These are phyloP conservation scores for Enteromius thamalakanensis DNA, from an alignment of 2,797 vertebrate species.

Conservation along the genomic window DNA sequence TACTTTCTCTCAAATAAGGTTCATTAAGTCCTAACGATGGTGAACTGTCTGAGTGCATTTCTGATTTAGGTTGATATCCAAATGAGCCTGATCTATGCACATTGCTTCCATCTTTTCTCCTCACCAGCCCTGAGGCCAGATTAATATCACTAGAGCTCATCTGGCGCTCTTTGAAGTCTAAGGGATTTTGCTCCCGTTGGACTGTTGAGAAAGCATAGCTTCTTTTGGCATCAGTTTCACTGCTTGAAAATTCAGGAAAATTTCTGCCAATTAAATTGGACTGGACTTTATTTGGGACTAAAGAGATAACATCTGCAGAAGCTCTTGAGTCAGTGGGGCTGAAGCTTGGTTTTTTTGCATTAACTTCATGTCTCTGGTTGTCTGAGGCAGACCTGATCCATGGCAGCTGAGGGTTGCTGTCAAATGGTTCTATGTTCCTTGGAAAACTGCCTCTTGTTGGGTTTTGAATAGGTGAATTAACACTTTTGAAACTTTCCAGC, in stretches of 20 bases:
- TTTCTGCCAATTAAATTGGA: neutral
- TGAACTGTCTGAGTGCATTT: neutral
- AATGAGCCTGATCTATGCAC: neutral
- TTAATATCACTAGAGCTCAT: neutral
- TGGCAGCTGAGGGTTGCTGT: neutral
- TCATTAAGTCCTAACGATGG: constrained; percentile 12
- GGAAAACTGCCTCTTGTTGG: neutral
- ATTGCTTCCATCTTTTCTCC: neutral
- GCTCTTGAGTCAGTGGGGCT: neutral
- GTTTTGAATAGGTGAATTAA: constrained; percentile 7
- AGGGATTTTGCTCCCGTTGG: neutral
- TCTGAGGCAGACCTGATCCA: neutral
- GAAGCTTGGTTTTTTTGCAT: neutral
- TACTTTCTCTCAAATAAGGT: neutral
- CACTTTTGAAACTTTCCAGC: neutral
- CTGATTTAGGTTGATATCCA: constrained; percentile 12
- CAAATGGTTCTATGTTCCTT: neutral
- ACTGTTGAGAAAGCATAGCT: constrained; percentile 1
- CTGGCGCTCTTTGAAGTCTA: neutral
- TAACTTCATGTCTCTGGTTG: neutral
- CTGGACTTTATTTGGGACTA: neutral
- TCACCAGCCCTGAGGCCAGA: neutral
- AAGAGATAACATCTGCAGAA: neutral
- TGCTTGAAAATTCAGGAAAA: neutral
- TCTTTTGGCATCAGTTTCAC: neutral